phyloP scores from a whole-genome alignment of 2,888 invertebrate genomes.

The Amiota mariae region DNA sequence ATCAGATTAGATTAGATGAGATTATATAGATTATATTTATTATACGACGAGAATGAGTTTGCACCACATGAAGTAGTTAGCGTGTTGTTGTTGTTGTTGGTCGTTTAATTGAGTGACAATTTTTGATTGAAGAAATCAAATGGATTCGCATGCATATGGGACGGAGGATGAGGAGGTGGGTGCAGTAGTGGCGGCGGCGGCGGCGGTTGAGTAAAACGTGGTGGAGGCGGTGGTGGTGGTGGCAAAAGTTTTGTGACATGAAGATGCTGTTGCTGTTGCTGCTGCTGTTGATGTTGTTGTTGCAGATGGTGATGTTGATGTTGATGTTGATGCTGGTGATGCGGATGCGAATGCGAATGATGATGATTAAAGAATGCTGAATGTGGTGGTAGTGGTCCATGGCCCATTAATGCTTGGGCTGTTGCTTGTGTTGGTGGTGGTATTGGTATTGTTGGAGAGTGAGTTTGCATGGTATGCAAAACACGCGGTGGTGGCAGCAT shows the following conservation, averaged over 20 bases:
- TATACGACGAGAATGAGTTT: no score
- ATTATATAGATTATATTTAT: no score
- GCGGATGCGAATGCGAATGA: constrained; percentile 30
- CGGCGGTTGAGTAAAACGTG: constrained; percentile 39
- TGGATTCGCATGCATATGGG: constrained; percentile 47
- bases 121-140: constrained; percentile 67
- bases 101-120: constrained; percentile 58
- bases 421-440: constrained; percentile 41
- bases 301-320: constrained; percentile 38
- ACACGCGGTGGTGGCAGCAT: constrained; percentile 58
- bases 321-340: no score
- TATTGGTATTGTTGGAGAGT: constrained; percentile 23
- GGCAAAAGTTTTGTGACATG: constrained; percentile 50
- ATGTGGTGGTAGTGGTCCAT: background rate
- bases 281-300: constrained; percentile 42
- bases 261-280: constrained; percentile 43
- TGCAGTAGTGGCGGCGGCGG: constrained; percentile 48
- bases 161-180: constrained; percentile 42
- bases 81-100: background rate
- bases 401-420: constrained; percentile 34
- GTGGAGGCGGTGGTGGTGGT: constrained; percentile 51
- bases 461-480: constrained; percentile 35
- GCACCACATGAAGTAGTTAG: background rate
- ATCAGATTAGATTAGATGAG: no score
- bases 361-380: background rate